These are phyloP conservation scores for Hyaena hyaena DNA, from an alignment of 2,113 vertebrate genomes.

Conservation along the genomic window DNA sequence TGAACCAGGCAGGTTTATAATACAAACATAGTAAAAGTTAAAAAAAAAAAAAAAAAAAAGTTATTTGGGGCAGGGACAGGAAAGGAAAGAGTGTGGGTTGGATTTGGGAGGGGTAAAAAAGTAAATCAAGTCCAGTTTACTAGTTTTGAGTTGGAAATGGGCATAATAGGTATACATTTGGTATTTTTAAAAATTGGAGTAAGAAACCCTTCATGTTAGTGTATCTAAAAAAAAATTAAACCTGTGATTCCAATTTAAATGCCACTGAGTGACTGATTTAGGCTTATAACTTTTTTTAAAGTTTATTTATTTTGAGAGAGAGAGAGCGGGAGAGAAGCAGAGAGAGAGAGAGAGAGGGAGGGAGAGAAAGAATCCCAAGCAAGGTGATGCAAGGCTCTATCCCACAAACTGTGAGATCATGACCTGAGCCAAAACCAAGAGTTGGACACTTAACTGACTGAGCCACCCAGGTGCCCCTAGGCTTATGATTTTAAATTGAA, in stretches of 20 bases:
- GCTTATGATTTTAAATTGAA: background rate
- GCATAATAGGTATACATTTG: background rate
- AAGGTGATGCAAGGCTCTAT: no score
- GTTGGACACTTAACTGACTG: no score
- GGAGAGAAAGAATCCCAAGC: no score
- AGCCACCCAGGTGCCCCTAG: background rate
- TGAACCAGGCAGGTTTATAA: background rate
- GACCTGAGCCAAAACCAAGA: no score
- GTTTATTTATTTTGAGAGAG: no score
- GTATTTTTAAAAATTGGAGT: background rate
- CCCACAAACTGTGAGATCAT: no score
- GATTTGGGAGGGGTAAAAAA: background rate
- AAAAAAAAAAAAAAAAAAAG: background rate
- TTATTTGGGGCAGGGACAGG: background rate
- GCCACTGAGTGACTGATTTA: background rate
- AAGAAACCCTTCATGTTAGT: background rate
- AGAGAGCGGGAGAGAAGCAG: no score
- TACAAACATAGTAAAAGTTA: background rate
- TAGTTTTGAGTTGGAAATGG: background rate
- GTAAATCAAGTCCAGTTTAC: background rate
- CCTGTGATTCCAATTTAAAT: constrained; percentile 31
- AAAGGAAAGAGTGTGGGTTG: background rate
- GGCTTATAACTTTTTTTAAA: background rate
- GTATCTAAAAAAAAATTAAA: background rate
- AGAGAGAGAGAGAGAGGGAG: no score